These are phyloP conservation scores for Dromococcyx pavoninus DNA, from an alignment of 2,797 vertebrate species.

Conservation along the genomic window DNA sequence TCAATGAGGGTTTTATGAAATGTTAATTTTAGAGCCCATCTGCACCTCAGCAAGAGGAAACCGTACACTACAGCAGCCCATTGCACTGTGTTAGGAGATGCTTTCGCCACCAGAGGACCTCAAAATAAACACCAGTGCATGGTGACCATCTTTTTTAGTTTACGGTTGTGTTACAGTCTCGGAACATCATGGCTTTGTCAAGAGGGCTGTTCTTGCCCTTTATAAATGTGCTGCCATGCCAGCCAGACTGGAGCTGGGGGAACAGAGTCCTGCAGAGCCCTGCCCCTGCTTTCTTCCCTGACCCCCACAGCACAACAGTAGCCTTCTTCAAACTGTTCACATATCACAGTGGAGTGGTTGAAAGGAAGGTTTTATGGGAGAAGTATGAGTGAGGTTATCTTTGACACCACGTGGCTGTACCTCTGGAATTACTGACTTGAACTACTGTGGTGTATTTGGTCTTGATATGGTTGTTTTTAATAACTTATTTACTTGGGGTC, in stretches of 20 bases:
- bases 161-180: background rate
- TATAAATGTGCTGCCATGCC: fast-evolving
- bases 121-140: background rate
- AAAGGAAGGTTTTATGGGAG: background rate
- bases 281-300: background rate
- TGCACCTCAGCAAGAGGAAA: background rate
- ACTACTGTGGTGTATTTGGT: background rate
- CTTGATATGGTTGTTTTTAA: fast-evolving
- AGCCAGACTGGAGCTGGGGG: background rate
- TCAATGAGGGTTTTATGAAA: background rate
- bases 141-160: background rate
- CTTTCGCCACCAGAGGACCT: background rate
- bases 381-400: background rate
- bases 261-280: background rate
- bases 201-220: background rate
- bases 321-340: background rate
- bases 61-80: fast-evolving
- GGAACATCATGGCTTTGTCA: background rate
- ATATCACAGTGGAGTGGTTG: fast-evolving
- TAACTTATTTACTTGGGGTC: background rate
- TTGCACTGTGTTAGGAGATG: background rate
- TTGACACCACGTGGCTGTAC: fast-evolving
- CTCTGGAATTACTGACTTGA: background rate
- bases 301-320: background rate
- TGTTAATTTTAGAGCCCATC: background rate